Conservation (phyloP, 1,140 invertebrate genomes). For the Pteromalus puparum region DNA sequence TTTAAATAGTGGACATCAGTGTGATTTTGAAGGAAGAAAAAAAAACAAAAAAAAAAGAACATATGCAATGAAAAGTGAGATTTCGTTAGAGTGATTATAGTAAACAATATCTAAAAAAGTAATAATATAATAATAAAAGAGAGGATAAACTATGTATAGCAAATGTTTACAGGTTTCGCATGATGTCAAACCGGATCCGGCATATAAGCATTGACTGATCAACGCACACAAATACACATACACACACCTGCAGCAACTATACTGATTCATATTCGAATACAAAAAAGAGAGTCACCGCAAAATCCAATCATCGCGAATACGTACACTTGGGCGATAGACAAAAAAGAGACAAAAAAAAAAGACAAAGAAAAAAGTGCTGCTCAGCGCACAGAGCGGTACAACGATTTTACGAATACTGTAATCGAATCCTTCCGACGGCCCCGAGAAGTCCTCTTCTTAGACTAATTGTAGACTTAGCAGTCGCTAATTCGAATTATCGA, state of each 20-base stretch:
- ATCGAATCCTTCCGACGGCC: constrained; percentile 14
- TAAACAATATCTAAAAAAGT: constrained; percentile 1
- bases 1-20: constrained; percentile 8
- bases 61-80: constrained; percentile 32
- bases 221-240: constrained; percentile 13
- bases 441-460: constrained; percentile 39
- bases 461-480: constrained; percentile 49
- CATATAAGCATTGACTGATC: constrained; percentile 7
- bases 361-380: neutral
- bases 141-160: constrained; percentile 1
- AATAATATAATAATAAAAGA: neutral
- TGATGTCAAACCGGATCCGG: neutral
- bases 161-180: constrained; percentile 30
- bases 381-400: constrained; percentile 20
- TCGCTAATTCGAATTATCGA: constrained; percentile 53
- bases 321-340: neutral
- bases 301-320: neutral
- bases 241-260: constrained; percentile 7
- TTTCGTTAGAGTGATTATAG: constrained; percentile 38
- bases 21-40: neutral
- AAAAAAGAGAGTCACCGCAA: too few species aligned
- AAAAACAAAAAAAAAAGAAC: neutral
- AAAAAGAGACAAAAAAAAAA: too few species aligned
- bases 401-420: constrained; percentile 41
- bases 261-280: constrained; percentile 22